phyloP scores from a whole-genome alignment of 2,888 invertebrate genomes.

The Conistra vaccinii region DNA sequence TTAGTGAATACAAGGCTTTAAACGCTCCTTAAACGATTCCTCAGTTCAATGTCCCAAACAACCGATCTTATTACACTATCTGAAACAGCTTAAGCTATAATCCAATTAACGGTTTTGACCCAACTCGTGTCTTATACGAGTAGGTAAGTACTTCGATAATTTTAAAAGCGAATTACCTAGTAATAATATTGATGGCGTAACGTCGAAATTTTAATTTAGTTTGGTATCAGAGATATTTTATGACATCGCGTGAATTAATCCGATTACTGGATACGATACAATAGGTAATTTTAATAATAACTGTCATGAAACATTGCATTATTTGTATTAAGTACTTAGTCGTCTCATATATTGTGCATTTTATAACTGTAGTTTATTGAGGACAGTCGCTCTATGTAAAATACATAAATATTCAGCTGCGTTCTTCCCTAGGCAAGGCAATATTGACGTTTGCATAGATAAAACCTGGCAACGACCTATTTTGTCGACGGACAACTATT shows the following conservation, averaged over 20 bases:
- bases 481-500: not conserved
- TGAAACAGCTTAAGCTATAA: constrained; percentile 41
- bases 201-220: not conserved
- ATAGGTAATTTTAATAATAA: constrained; percentile 8
- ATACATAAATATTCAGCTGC: constrained; percentile 1
- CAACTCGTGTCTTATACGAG: not conserved
- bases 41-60: constrained; percentile 28
- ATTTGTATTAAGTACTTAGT: constrained; percentile 12
- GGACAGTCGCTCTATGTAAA: constrained; percentile 2
- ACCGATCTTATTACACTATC: constrained; percentile 26
- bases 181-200: not conserved
- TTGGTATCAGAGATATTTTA: not conserved
- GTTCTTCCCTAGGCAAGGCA: not conserved
- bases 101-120: constrained; percentile 38
- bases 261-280: constrained; percentile 20
- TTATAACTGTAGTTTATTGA: constrained; percentile 12
- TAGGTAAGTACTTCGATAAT: not conserved
- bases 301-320: constrained; percentile 31
- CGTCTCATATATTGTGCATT: not conserved
- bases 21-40: constrained; percentile 8
- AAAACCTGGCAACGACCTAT: not conserved
- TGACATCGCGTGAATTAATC: constrained; percentile 43
- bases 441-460: not conserved
- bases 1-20: not conserved
- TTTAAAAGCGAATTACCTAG: not conserved